Evolutionary conservation across 2,797 vertebrate genomes (phyloP).

Genomic region (Psittacula derbiana): DNA sequence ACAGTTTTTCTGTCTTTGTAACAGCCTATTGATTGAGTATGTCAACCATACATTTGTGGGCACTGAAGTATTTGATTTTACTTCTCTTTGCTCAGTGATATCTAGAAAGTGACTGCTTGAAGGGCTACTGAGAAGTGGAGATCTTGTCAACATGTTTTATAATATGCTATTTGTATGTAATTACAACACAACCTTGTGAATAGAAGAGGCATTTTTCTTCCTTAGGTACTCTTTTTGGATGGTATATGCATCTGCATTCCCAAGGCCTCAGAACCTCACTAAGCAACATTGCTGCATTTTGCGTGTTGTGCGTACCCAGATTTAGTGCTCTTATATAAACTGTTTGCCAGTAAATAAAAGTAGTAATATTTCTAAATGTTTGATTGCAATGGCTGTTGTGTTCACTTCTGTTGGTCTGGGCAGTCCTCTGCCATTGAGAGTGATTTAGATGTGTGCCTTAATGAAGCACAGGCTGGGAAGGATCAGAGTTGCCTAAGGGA

Average conservation of each 20-base stretch:
- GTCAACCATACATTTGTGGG: neutral
- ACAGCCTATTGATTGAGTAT: constrained; percentile 26
- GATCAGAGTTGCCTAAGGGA: neutral
- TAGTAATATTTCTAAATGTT: neutral
- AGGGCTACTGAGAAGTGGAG: neutral
- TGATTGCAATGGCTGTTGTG: neutral
- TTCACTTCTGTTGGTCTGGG: neutral
- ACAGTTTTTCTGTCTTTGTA: constrained; percentile 23
- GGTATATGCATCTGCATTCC: neutral
- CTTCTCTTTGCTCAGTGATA: constrained; percentile 7
- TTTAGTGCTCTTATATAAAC: neutral
- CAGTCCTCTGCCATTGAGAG: neutral
- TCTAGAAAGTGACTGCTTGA: constrained; percentile 4
- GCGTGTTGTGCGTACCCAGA: neutral
- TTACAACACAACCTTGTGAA: neutral
- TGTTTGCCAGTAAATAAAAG: neutral
- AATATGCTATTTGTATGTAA: neutral
- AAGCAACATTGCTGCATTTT: neutral
- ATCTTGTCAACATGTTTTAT: constrained; percentile 16
- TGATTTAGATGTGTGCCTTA: neutral
- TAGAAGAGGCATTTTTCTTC: neutral
- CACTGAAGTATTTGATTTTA: constrained; percentile 9
- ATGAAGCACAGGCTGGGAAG: neutral
- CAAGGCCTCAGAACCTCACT: neutral
- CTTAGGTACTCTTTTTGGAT: neutral